These are phyloP conservation scores for Sebastes steindachneri DNA, from an alignment of 2,797 vertebrate genomes.

Conservation along the genomic window DNA sequence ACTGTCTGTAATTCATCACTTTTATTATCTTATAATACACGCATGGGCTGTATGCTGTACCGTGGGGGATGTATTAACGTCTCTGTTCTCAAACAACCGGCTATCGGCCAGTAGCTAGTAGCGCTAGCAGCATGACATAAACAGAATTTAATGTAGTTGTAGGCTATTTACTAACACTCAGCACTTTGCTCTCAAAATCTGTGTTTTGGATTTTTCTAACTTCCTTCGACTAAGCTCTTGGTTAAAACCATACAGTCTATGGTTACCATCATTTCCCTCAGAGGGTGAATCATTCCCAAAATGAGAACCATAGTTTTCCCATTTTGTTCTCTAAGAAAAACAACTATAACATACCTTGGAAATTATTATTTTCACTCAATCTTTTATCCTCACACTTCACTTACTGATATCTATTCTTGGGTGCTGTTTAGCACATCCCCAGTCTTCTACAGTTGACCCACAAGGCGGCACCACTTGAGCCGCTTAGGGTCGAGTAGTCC, in stretches of 20 bases:
- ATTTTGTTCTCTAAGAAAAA: slow-evolving; percentile 10
- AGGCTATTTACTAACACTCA: no score
- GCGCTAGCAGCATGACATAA: no score
- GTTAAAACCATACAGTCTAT: background rate
- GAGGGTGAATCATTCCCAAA: slow-evolving; percentile 32
- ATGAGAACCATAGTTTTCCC: slow-evolving; percentile 8
- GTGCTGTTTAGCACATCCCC: background rate
- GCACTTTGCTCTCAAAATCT: no score
- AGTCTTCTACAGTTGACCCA: slow-evolving; percentile 11
- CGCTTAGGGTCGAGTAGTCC: slow-evolving; percentile 30
- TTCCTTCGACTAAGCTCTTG: slow-evolving; percentile 17
- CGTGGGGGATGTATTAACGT: no score
- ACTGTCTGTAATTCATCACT: no score
- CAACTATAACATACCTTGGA: background rate
- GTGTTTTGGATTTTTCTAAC: no score
- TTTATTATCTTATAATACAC: no score
- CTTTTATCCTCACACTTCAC: background rate
- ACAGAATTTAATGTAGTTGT: no score
- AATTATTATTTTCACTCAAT: background rate
- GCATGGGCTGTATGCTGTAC: no score
- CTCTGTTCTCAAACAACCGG: no score
- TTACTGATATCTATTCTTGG: background rate
- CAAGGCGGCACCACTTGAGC: slow-evolving; percentile 28
- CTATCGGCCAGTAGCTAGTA: no score
- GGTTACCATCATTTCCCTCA: slow-evolving; percentile 23